Evolutionary conservation across 2,113 vertebrate genomes (phyloP), one percentile per base, ranked within the genome.

Genomic region (Dicaeum eximium): DNA sequence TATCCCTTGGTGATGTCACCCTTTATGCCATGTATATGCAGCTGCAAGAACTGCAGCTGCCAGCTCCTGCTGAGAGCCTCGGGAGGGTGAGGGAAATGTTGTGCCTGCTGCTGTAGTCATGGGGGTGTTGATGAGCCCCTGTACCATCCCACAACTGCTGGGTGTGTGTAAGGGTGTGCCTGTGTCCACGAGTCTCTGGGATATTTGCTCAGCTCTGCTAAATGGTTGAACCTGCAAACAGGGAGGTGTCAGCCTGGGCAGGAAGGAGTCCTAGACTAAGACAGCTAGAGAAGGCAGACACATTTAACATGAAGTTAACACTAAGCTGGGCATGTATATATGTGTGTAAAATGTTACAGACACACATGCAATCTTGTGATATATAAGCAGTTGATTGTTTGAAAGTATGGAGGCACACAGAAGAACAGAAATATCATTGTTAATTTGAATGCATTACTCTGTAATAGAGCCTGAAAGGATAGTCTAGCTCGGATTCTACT

Each of bases 21-120:
- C 24, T 74, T 14, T 70, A 6, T 66, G 40, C 11, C 30, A 5
- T 2, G 1, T 24, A 6, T 22, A 23, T 4, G 0, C 6, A 7
- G 6, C 24, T 60, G 13, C 50, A 47, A 51, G 50, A 37, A 33
- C 50, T 42, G 51, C 24, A 74, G 6, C 11, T 48, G n/a, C 3
- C 61, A 61, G 30, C 57, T 66, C 7, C 37, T 62, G 27, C 25
- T 37, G 18, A 79, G 18, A 86, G 23, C 30, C 5, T 1, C 11
- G 11, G 6, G 6, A 13, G 14, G 9, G 11, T 0, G 1, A 9
- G 17, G 4, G 27, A 35, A 61, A 47, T 42, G 24, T 33, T 60
- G 19, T n/a, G 20, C n/a, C 18, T 16, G 27, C 21, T 65, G 24
- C 61, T 58, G 19, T 27, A 45, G 25, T 54, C 22, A 6, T 45